These are phyloP conservation scores for Phyllostomus hastatus DNA, from an alignment of 2,113 vertebrate genomes.

Conservation along the genomic window DNA sequence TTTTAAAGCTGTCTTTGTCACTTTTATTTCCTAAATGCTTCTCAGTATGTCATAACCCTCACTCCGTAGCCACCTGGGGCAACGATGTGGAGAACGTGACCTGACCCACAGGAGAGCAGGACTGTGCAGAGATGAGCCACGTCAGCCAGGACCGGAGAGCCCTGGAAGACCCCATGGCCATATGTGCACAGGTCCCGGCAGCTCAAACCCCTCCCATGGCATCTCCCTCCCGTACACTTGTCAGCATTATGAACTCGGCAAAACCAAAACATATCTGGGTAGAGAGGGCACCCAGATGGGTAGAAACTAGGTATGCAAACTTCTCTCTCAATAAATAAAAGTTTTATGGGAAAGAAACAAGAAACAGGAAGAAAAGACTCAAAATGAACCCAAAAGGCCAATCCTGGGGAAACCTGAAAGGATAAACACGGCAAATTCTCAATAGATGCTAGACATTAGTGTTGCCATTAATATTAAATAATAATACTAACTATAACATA, in stretches of 20 bases:
- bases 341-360: neutral
- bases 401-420: neutral
- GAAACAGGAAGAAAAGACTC: conserved; percentile 34
- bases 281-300: neutral
- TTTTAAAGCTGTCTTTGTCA: neutral
- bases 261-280: neutral
- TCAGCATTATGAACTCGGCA: neutral
- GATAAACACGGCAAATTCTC: neutral
- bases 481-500: neutral
- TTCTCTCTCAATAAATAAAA: neutral
- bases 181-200: neutral
- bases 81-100: neutral
- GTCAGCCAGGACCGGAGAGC: neutral
- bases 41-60: neutral
- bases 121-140: neutral
- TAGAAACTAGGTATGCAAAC: neutral
- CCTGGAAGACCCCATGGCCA: neutral
- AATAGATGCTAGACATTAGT: neutral
- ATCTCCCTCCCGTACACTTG: neutral
- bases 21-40: neutral
- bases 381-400: neutral
- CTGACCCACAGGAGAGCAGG: neutral
- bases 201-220: neutral
- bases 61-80: too few species aligned
- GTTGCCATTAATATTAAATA: neutral